These are phyloP conservation scores for Passerina amoena DNA, from an alignment of 2,113 vertebrate genomes.

Conservation along the genomic window DNA sequence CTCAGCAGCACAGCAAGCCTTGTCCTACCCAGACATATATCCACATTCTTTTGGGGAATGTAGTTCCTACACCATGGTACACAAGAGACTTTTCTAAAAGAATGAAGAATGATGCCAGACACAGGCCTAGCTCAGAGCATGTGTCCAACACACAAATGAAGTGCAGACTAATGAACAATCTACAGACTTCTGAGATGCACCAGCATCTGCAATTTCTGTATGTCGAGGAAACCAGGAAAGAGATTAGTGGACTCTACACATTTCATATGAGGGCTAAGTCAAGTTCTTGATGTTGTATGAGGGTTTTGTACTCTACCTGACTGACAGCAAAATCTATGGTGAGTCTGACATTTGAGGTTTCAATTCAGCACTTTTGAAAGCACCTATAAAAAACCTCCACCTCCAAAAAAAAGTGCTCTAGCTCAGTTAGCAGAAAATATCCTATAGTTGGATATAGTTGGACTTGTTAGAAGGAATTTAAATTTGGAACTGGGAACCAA, in stretches of 20 bases:
- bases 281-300: slow-evolving; percentile 36
- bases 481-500: neutral
- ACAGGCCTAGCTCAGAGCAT: neutral
- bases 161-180: neutral
- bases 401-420: neutral
- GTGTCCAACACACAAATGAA: neutral
- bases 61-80: neutral
- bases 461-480: neutral
- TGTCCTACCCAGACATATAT: neutral
- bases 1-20: neutral
- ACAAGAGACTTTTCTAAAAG: neutral
- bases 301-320: slow-evolving; percentile 4
- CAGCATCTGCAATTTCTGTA: neutral
- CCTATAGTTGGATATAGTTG: neutral
- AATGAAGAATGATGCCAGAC: neutral
- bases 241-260: slow-evolving; percentile 11
- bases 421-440: neutral
- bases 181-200: neutral
- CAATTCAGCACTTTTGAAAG: slow-evolving; percentile 39
- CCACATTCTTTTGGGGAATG: neutral
- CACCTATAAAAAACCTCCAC: neutral
- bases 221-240: neutral
- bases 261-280: slow-evolving; percentile 50
- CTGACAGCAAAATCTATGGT: slow-evolving; percentile 53
- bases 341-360: slow-evolving; percentile 62